These are phyloP conservation scores for Drosophila nasuta DNA, from an alignment of 1,140 invertebrate species.

Conservation along the genomic window DNA sequence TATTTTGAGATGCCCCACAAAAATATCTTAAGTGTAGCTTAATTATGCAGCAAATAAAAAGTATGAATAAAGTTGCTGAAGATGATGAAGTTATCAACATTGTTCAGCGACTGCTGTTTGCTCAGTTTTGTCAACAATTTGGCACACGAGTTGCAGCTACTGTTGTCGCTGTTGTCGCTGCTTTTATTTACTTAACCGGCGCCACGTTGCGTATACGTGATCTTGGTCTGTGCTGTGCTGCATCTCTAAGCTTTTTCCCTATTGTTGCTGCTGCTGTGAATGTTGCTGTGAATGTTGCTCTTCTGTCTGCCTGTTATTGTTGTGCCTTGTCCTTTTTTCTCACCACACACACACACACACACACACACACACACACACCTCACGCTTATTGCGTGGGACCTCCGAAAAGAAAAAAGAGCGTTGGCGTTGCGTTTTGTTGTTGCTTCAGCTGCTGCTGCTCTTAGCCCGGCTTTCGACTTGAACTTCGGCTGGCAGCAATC, in stretches of 20 bases:
- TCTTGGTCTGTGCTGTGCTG: constrained; percentile 35
- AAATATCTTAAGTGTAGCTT: too few relatives aligned
- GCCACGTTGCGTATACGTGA: constrained; percentile 52
- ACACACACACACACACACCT: neutral
- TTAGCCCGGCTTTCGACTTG: constrained; percentile 24
- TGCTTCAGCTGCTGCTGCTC: constrained; percentile 4
- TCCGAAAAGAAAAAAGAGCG: constrained; percentile 21
- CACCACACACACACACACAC: too few relatives aligned
- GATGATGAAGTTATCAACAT: neutral
- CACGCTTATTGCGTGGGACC: constrained; percentile 26
- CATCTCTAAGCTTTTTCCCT: neutral
- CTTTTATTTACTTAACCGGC: constrained; percentile 42
- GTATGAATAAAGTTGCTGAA: too few relatives aligned
- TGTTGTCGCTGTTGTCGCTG: constrained; percentile 5
- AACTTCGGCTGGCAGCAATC: constrained; percentile 19
- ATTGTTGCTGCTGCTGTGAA: neutral
- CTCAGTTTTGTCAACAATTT: constrained; percentile 7
- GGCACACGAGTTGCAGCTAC: constrained; percentile 5
- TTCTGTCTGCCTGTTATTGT: constrained; percentile 3
- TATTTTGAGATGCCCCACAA: too few relatives aligned
- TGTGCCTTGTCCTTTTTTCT: constrained; percentile 30
- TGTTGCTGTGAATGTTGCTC: neutral
- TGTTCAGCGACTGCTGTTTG: neutral
- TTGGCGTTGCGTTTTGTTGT: constrained; percentile 4
- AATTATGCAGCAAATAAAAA: too few relatives aligned